These are phyloP conservation scores for Ariopsis seemanni DNA, from an alignment of 2,113 vertebrate species.

Conservation along the genomic window DNA sequence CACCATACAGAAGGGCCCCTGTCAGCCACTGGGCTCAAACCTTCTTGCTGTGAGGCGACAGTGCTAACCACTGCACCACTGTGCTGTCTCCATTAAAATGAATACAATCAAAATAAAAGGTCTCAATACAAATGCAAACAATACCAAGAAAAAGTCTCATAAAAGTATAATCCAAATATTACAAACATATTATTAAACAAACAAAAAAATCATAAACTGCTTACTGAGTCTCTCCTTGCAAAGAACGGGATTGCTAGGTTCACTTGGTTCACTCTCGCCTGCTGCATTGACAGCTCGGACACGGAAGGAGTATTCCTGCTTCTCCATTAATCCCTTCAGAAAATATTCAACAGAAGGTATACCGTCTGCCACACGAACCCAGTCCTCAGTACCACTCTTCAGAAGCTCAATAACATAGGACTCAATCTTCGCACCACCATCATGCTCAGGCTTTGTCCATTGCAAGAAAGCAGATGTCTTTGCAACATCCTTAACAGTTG, in stretches of 20 bases:
- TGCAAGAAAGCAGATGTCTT: slow-evolving; percentile 86
- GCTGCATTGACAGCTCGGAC: slow-evolving; percentile 89
- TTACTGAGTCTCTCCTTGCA: slow-evolving; percentile 97
- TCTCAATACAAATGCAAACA: too few relatives aligned
- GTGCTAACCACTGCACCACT: too few relatives aligned
- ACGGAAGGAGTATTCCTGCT: slow-evolving; percentile 96
- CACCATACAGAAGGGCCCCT: too few relatives aligned
- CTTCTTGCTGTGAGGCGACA: too few relatives aligned
- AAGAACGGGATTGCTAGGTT: slow-evolving; percentile 92
- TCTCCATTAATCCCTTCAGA: slow-evolving; percentile 92
- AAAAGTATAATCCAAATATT: neutral
- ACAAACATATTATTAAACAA: neutral
- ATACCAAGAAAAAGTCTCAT: neutral
- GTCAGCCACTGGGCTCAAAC: too few relatives aligned
- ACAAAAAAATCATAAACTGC: slow-evolving; percentile 54
- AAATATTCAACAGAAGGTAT: slow-evolving; percentile 82
- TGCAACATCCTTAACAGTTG: slow-evolving; percentile 86
- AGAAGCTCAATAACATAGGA: slow-evolving; percentile 91
- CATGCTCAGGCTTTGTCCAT: slow-evolving; percentile 97
- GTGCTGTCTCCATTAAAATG: too few relatives aligned
- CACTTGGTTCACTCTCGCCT: slow-evolving; percentile 95
- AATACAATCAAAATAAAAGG: too few relatives aligned
- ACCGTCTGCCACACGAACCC: slow-evolving; percentile 91
- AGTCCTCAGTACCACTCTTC: slow-evolving; percentile 92
- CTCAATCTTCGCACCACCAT: slow-evolving; percentile 95